Percentiles rank a stretch among this genome's conserved stretches.
These are phyloP conservation scores for Lucifuga dentata DNA, from an alignment of 2,113 vertebrate species.

Conservation along the genomic window DNA sequence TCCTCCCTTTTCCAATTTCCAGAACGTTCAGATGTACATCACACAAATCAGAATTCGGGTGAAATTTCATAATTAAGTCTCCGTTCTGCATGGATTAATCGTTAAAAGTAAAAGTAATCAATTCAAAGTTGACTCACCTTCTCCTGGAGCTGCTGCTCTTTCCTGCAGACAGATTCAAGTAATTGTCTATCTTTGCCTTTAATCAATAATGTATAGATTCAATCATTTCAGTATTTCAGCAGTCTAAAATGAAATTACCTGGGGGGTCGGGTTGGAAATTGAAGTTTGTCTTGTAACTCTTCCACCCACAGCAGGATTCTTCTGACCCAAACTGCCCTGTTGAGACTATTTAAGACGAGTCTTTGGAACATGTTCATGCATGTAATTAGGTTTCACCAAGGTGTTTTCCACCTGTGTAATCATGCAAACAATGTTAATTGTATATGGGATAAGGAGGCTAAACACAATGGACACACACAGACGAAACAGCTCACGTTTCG, in stretches of 20 bases:
- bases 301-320: too few species aligned
- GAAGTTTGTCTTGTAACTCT: neutral
- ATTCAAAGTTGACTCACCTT: too few species aligned
- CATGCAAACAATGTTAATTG: slow-evolving; percentile 14
- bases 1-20: too few species aligned
- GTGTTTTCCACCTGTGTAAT: slow-evolving; percentile 5
- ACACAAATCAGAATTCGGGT: too few species aligned
- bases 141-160: neutral
- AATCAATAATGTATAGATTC: too few species aligned
- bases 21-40: too few species aligned
- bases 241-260: neutral
- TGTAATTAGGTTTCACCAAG: slow-evolving; percentile 17
- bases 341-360: neutral
- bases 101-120: neutral
- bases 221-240: too few species aligned
- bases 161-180: neutral
- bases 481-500: slow-evolving; percentile 20
- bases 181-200: too few species aligned
- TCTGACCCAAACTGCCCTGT: neutral
- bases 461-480: neutral
- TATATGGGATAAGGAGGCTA: neutral
- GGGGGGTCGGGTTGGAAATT: neutral
- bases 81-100: neutral
- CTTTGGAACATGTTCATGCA: neutral
- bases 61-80: too few species aligned